phyloP scores from a whole-genome alignment of 2,113 vertebrate genomes.

The Hippopotamus amphibius region DNA sequence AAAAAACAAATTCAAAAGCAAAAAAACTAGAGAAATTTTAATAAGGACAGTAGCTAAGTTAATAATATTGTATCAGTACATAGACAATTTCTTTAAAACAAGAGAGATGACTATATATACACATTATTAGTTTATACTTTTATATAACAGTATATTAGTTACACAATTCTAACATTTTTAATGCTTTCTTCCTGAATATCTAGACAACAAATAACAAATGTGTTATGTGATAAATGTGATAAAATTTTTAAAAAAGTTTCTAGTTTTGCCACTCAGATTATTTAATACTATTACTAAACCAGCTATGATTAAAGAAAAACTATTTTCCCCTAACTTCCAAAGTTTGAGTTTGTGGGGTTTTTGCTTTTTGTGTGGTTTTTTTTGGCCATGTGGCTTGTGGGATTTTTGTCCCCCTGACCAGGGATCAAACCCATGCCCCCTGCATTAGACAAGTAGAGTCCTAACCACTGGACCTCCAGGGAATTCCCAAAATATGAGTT shows the following conservation, averaged over 20 bases:
- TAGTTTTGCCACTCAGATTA: neutral
- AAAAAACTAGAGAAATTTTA: neutral
- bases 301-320: neutral
- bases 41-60: neutral
- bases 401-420: neutral
- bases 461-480: neutral
- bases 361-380: neutral
- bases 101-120: neutral
- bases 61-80: neutral
- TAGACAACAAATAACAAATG: neutral
- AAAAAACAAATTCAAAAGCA: neutral
- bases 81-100: neutral
- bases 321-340: neutral
- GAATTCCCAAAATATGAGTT: neutral
- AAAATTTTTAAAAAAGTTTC: neutral
- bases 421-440: neutral
- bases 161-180: conserved; percentile 8
- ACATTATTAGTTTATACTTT: neutral
- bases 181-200: neutral
- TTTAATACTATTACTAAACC: neutral
- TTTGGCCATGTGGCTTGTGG: neutral
- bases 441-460: rapidly evolving
- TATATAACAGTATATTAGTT: neutral
- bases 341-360: neutral
- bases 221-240: neutral